Base-by-base conservation (phyloP, 2,888 invertebrate genomes). In the Anoplius nigerrimus region DNA sequence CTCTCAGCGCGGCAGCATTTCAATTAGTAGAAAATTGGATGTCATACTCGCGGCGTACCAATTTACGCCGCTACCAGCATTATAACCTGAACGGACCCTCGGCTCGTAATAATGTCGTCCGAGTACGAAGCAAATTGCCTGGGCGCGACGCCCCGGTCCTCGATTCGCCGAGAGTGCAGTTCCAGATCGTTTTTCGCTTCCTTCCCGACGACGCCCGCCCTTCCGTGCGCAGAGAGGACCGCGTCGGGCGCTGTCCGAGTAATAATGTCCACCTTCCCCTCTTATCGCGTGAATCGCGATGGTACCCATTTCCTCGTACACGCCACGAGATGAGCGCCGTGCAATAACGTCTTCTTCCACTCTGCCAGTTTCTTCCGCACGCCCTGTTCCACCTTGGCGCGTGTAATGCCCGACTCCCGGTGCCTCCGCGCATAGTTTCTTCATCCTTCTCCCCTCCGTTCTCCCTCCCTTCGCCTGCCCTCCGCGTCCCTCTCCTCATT, bases 291-390 rank as follows among this genome's bases (percentile, higher is more conserved):
- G 66, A 68, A 65, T 62, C 64, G 69, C 68, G 65, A 57, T 60
- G 68, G 20, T 72, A 71, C 67, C 71, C 66, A 78, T 79, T 75
- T 78, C 66, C 66, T 69, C 60, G 69, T 70, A 67, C 76, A 74
- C 72, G 78, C 65, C 71, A 70, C 65, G 34, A 58, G 55, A 68
- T 53, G 73, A 67, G 56, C 66, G 52, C 58, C n/a, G 20, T 43
- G 55, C 62, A 72, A 66, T 75, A 80, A 78, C 72, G 75, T 78
- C 80, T 73, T 81, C 78, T 74, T 80, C 66, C 24, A 48, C 48
- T 48, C 18, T 48, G 13, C 48, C 48, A 16, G 48, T 18, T 48
- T 16, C 27, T 71, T 73, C 66, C 69, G 64, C 53, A n/a, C 60
- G 22, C 43, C 16, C 24, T 45, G 55, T 65, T 56, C 57, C 59